Evolutionary conservation across 1,140 invertebrate species (phyloP), one percentile per base, ranked within the genome.

Genomic region (Aphidius ervi): DNA sequence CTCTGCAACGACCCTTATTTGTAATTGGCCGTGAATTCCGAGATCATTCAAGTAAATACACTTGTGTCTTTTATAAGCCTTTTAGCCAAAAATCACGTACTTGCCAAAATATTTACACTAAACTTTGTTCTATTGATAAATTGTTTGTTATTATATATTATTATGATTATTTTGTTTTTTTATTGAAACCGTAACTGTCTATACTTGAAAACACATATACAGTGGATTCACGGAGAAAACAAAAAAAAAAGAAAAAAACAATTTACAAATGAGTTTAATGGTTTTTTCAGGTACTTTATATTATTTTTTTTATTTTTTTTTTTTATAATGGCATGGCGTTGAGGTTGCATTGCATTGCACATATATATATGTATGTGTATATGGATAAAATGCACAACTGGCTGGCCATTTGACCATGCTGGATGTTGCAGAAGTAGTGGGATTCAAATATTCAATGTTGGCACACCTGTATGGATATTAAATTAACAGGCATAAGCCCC

Each of bases 381-480:
- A 52, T 31, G 50, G 2, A 31, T 31, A 31, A 31, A 31, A 31
- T 31, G 23, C 23, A 31, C 23, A 31, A 31, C 23, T 31, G 2
- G 23, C 4, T 31, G 23, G 23, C 23, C 23, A 31, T 31, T 31
- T 31, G 23, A 31, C 23, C 23, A 31, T 31, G 23, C 23, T 31
- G 43, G 10, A 50, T 57, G 48, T 59, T 23, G 56, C 59, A 23
- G 39, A 39, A 20, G 10, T 23, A 37, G 69, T 74, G 77, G 75
- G 76, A 79, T 80, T 80, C 75, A 73, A 75, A 79, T 79, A 80
- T 80, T 80, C 77, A 79, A 79, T 80, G 77, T 79, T 76, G 73
- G 77, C 75, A 75, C 76, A 79, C 76, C 77, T 80, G 76, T 79
- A 80, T 78, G 78, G 78, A 80, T 80, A 80, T 80, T 80, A 80